phyloP scores from a whole-genome alignment of 2,797 vertebrate species.

The Austrolebias charrua region DNA sequence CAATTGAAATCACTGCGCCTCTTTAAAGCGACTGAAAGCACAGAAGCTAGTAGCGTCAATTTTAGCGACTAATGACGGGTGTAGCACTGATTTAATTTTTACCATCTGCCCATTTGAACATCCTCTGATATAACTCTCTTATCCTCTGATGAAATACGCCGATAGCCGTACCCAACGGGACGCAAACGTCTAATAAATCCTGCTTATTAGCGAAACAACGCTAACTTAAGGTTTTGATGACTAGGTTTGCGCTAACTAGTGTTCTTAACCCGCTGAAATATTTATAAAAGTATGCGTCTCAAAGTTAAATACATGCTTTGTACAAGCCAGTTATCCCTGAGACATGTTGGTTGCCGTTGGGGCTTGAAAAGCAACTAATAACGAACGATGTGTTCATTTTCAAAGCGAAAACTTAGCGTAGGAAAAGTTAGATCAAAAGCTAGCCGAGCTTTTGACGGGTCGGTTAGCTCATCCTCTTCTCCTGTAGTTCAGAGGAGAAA shows the following conservation, averaged over 20 bases:
- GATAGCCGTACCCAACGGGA: slow-evolving; percentile 39
- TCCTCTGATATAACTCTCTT: background rate
- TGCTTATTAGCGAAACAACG: slow-evolving; percentile 7
- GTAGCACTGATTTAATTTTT: background rate
- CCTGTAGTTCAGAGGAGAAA: background rate
- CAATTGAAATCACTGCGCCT: slow-evolving; percentile 51
- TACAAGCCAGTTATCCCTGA: rapidly evolving
- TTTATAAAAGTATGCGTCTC: background rate
- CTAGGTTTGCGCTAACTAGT: slow-evolving; percentile 19
- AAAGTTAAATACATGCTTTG: background rate
- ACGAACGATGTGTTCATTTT: background rate
- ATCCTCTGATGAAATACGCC: background rate
- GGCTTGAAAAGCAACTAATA: background rate
- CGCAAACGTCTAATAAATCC: slow-evolving; percentile 54
- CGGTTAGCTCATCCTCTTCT: slow-evolving; percentile 13
- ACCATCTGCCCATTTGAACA: slow-evolving; percentile 8
- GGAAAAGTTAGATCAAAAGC: slow-evolving; percentile 65
- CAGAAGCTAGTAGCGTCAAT: slow-evolving; percentile 30
- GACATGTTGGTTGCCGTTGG: background rate
- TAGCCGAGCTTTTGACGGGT: slow-evolving; percentile 26
- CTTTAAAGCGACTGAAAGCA: slow-evolving; percentile 30
- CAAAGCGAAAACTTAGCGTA: slow-evolving; percentile 42
- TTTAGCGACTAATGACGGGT: background rate
- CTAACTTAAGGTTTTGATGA: slow-evolving; percentile 25
- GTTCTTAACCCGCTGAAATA: background rate